phyloP scores from a whole-genome alignment of 2,113 vertebrate species.

The Andinoacara biseriatus region DNA sequence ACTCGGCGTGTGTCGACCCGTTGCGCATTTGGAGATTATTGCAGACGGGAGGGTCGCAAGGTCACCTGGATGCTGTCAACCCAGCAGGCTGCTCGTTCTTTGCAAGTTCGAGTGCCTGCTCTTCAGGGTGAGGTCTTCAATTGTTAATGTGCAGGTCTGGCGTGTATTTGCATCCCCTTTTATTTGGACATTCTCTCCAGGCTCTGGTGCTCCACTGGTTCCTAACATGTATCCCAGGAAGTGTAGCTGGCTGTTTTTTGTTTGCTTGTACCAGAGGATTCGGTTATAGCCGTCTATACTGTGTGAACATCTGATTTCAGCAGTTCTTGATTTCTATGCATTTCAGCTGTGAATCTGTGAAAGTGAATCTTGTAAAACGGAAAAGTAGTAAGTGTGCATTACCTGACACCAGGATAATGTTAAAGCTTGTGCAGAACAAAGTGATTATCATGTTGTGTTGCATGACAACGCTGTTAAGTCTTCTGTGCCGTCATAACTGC shows the following conservation, averaged over 20 bases:
- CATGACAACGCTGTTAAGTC: not conserved
- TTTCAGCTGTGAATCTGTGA: not conserved
- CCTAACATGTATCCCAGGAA: accelerated
- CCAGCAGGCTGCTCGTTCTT: too few species aligned
- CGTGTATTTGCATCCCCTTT: not conserved
- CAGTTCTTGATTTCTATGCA: not conserved
- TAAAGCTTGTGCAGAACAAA: not conserved
- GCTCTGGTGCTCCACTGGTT: not conserved
- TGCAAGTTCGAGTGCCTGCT: slow-evolving; percentile 3
- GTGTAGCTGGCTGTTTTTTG: accelerated
- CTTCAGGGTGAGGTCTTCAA: not conserved
- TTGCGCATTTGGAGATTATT: too few species aligned
- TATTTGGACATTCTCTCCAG: not conserved
- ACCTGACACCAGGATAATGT: slow-evolving; percentile 8
- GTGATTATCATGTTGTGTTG: not conserved
- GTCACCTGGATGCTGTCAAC: too few species aligned
- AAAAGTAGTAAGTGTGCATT: not conserved
- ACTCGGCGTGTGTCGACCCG: too few species aligned
- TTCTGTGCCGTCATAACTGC: not conserved
- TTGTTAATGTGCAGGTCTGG: not conserved
- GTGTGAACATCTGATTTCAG: not conserved
- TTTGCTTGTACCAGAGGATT: slow-evolving; percentile 1
- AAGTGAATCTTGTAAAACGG: not conserved
- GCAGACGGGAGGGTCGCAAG: too few species aligned
- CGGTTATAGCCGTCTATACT: accelerated